Evolutionary conservation across 2,113 vertebrate genomes (phyloP).

Genomic region (Paradoxurus hermaphroditus): DNA sequence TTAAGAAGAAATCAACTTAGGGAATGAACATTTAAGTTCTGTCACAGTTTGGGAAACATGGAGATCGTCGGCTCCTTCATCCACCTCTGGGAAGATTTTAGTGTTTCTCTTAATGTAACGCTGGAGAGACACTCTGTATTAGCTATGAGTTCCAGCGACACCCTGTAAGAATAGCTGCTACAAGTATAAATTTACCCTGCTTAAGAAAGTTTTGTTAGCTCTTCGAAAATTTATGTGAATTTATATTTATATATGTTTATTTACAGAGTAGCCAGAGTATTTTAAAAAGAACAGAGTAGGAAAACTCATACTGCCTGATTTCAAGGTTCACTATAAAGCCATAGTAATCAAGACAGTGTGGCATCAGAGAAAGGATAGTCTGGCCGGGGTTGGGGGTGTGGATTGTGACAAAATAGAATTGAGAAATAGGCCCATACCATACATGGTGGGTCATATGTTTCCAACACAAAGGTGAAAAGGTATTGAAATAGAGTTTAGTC

Average conservation of each 20-base stretch:
- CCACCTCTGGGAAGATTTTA: not conserved
- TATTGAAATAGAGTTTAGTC: not conserved
- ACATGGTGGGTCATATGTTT: not conserved
- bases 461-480: not conserved
- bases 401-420: not conserved
- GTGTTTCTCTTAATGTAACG: not conserved
- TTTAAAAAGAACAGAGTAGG: not conserved
- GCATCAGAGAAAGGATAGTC: not conserved
- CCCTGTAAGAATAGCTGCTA: not conserved
- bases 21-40: not conserved
- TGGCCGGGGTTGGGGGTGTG: too few relatives aligned
- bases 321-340: not conserved
- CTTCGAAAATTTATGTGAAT: not conserved
- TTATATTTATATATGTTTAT: not conserved
- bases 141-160: not conserved
- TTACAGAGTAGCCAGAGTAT: not conserved
- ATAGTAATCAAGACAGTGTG: not conserved
- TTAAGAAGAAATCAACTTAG: not conserved
- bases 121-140: not conserved
- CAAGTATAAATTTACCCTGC: not conserved
- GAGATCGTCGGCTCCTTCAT: not conserved
- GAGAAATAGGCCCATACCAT: not conserved
- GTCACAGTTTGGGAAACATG: not conserved
- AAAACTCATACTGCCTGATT: not conserved
- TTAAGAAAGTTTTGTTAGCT: not conserved